Evolutionary conservation across 2,888 invertebrate species (phyloP).

Genomic region (Trachelus tabidus): DNA sequence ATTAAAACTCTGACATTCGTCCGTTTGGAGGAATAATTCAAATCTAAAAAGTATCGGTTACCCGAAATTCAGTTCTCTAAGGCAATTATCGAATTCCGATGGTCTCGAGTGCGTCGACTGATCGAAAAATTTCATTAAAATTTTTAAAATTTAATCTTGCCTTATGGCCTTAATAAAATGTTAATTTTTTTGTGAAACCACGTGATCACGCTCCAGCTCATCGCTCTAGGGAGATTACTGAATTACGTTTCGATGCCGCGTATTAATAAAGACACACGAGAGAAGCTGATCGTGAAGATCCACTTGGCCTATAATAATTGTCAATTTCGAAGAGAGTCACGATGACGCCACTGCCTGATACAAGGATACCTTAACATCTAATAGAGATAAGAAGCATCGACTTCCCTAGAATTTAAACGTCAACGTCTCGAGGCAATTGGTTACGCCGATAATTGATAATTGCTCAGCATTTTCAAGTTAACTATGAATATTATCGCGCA

Average conservation of each 20-base stretch:
- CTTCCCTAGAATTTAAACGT: not conserved
- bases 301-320: not conserved
- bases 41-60: no score
- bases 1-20: no score
- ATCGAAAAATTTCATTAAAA: not conserved
- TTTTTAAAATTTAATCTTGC: not conserved
- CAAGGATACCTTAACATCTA: not conserved
- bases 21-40: no score
- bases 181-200: not conserved
- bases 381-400: not conserved
- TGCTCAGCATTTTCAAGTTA: slow-evolving; percentile 14
- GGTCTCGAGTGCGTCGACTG: no score
- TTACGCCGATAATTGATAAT: slow-evolving; percentile 19
- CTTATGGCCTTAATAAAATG: not conserved
- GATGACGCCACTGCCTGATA: no score
- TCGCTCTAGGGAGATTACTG: no score
- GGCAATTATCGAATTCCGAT: not conserved
- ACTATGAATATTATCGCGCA: slow-evolving; percentile 14
- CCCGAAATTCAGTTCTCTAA: not conserved
- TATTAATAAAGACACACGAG: no score
- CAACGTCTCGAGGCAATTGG: not conserved
- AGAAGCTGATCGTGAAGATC: not conserved
- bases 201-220: not conserved
- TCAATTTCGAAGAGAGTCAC: not conserved
- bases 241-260: no score